Percentiles rank a stretch among this genome's conserved stretches.
Evolutionary conservation across 92 coral and sea anemone genomes (phyloP).

Genomic region (Desmophyllum pertusum): DNA sequence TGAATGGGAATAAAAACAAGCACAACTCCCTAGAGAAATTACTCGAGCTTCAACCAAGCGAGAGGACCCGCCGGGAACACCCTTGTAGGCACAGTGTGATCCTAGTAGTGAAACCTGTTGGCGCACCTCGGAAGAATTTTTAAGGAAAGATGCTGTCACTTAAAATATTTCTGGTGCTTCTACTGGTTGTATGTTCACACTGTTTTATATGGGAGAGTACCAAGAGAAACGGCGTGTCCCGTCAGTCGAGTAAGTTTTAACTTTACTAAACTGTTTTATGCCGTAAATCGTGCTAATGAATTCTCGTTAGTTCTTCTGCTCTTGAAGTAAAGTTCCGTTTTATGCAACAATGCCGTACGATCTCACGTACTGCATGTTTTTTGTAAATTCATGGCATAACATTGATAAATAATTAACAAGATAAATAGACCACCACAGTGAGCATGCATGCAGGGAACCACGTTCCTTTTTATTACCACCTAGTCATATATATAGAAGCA

Average conservation of each 20-base stretch:
- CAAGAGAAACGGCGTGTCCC: not conserved
- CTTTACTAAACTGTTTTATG: not conserved
- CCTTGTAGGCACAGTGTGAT: not conserved
- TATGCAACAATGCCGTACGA: not conserved
- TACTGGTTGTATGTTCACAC: constrained; percentile 2
- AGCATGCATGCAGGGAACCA: not conserved
- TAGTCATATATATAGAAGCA: not conserved
- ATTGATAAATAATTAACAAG: not conserved
- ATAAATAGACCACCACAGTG: not conserved
- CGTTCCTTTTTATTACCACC: not conserved
- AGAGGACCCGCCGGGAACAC: not conserved
- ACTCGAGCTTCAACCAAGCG: not conserved
- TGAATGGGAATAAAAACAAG: constrained; percentile 4
- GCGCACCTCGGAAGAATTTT: not conserved
- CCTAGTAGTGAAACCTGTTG: not conserved
- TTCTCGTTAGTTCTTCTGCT: not conserved
- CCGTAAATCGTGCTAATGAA: not conserved
- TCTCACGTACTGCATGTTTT: not conserved
- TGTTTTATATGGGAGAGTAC: constrained; percentile 38
- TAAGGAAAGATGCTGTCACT: not conserved
- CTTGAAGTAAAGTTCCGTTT: not conserved
- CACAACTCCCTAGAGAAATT: not conserved
- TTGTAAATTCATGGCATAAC: not conserved
- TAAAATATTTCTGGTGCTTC: not conserved
- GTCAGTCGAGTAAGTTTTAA: constrained; percentile 17